phyloP scores from a whole-genome alignment of 2,113 vertebrate genomes.

The Rutilus rutilus region DNA sequence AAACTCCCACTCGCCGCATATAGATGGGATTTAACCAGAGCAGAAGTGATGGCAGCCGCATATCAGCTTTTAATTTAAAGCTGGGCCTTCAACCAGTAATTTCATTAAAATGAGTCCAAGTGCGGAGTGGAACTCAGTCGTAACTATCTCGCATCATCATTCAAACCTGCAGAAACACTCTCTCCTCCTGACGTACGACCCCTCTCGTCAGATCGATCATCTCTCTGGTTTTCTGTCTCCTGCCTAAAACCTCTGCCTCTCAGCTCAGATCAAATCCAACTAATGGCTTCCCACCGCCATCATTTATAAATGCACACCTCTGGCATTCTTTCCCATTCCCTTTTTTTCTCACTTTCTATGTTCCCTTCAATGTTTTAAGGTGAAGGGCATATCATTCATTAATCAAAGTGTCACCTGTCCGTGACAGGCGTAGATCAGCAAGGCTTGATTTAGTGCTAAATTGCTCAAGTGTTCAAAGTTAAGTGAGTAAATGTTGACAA shows the following conservation, averaged over 20 bases:
- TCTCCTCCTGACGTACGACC: slow-evolving; percentile 29
- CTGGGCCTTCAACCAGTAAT: slow-evolving; percentile 48
- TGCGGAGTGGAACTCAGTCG: slow-evolving; percentile 27
- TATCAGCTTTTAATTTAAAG: slow-evolving; percentile 47
- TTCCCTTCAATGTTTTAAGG: neutral
- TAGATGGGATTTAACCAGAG: slow-evolving; percentile 39
- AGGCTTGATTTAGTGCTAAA: slow-evolving; percentile 42
- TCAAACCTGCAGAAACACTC: slow-evolving; percentile 39
- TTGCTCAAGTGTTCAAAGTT: slow-evolving; percentile 14
- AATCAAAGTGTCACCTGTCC: slow-evolving; percentile 25
- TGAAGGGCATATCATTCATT: slow-evolving; percentile 29
- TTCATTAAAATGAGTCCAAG: slow-evolving; percentile 41
- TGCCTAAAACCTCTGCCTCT: slow-evolving; percentile 43
- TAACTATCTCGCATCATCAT: slow-evolving; percentile 30
- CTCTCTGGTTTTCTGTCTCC: slow-evolving; percentile 35
- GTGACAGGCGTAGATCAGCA: slow-evolving; percentile 17
- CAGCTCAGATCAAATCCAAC: slow-evolving; percentile 39
- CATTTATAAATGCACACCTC: slow-evolving; percentile 43
- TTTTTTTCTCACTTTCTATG: neutral
- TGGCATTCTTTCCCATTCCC: slow-evolving; percentile 1
- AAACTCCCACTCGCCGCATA: slow-evolving; percentile 26
- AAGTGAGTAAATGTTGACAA: slow-evolving; percentile 10
- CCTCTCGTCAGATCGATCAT: slow-evolving; percentile 32
- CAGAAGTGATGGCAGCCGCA: slow-evolving; percentile 39
- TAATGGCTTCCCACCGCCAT: slow-evolving; percentile 36